Evolutionary conservation across 2,888 invertebrate genomes (phyloP), one percentile per base, ranked within the genome.

Genomic region (Mallateleia sp.): DNA sequence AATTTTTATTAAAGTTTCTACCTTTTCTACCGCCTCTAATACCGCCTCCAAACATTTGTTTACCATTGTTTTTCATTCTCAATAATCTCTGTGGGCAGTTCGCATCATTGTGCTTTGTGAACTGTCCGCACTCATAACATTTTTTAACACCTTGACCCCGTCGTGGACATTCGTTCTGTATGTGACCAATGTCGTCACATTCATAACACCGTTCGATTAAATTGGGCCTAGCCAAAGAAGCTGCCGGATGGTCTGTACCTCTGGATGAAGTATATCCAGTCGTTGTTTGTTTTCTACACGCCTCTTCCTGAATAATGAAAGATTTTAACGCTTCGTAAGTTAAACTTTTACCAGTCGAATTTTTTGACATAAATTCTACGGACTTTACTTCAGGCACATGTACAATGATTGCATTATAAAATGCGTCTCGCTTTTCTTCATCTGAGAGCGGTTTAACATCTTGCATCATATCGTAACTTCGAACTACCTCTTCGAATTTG

Each of bases 231-330:
- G 14, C 50, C 11, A 18, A 50, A 20, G 50, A 50, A 8, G 50
- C 50, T 50, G 50, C 2, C 5, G 50, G 18, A 18, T 38, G 6
- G 52, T 79, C 22, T 80, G 85, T n/a, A n/a, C n/a, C n/a, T n/a
- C n/a, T n/a, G n/a, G n/a, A n/a, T n/a, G n/a, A n/a, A n/a, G n/a
- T n/a, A n/a, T n/a, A n/a, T n/a, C n/a, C n/a, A n/a, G n/a, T n/a
- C n/a, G n/a, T n/a, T n/a, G n/a, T n/a, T n/a, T n/a, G n/a, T n/a
- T n/a, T n/a, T n/a, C n/a, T n/a, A n/a, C n/a, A n/a, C n/a, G n/a
- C 84, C 79, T 84, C 86, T 56, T 58, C 74, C 66, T 88, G 77
- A 67, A n/a, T n/a, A n/a, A n/a, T n/a, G n/a, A n/a, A n/a, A n/a
- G n/a, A n/a, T n/a, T n/a, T n/a, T n/a, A n/a, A n/a, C n/a, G n/a